A percentile compares a stretch with the other conserved stretches of the same genome.
phyloP scores from a whole-genome alignment of 2,797 vertebrate genomes.

The Cottoperca gobio region DNA sequence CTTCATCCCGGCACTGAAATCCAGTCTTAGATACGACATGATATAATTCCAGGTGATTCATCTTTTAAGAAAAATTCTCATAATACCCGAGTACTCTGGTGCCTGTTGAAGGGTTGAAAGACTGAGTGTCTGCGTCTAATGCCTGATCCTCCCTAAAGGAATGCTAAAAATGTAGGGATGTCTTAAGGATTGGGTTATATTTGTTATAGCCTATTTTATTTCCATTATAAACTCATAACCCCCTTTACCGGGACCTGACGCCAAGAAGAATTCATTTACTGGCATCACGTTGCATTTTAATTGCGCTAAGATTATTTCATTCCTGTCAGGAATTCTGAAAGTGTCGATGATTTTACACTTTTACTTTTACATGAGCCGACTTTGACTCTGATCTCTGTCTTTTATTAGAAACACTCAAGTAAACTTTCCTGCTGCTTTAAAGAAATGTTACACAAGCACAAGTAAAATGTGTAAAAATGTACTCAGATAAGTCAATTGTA shows the following conservation, averaged over 20 bases:
- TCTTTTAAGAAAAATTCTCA: constrained; percentile 48
- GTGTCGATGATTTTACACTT: background rate
- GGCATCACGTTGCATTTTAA: background rate
- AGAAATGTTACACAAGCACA: accelerated
- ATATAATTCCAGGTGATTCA: constrained; percentile 55
- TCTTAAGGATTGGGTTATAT: background rate
- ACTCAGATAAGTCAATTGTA: too few relatives aligned
- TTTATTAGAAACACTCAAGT: too few relatives aligned
- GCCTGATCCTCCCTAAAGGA: constrained; percentile 37
- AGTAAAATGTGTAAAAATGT: background rate
- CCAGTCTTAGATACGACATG: constrained; percentile 35
- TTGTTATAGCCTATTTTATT: background rate
- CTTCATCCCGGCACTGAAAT: constrained; percentile 48
- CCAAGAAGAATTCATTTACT: background rate
- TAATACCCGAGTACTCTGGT: constrained; percentile 29
- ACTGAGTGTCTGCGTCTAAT: constrained; percentile 12
- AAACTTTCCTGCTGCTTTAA: background rate
- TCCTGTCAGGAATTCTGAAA: background rate
- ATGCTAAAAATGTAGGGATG: constrained; percentile 4
- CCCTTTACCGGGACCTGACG: background rate
- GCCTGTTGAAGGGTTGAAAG: constrained; percentile 41
- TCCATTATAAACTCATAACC: background rate
- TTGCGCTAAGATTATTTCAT: background rate
- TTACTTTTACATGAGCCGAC: background rate
- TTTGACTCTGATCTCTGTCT: too few relatives aligned